phyloP scores from a whole-genome alignment of 37 sponge, comb jelly and placozoan species.

The Agelas oroides region DNA sequence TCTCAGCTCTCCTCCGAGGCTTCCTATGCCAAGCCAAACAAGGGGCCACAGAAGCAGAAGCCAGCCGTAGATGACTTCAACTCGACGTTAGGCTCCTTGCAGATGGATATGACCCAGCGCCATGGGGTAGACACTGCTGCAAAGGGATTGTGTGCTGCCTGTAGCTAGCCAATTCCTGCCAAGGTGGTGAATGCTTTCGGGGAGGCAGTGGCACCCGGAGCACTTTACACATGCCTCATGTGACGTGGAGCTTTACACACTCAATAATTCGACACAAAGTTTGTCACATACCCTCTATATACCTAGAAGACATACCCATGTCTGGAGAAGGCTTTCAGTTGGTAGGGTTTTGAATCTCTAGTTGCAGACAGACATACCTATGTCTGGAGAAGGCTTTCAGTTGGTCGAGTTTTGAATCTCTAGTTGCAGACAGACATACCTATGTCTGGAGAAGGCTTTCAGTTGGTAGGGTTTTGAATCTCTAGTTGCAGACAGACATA shows the following conservation, averaged over 20 bases:
- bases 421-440: too few species aligned
- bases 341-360: too few species aligned
- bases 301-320: too few species aligned
- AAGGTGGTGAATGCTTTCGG: conserved; percentile 91
- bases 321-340: too few species aligned
- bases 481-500: too few species aligned
- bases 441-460: too few species aligned
- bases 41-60: conserved; percentile 22
- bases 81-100: conserved; percentile 83
- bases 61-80: conserved; percentile 66
- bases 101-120: conserved; percentile 63
- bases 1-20: neutral
- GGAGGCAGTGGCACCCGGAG: conserved; percentile 94
- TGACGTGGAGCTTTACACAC: conserved; percentile 74
- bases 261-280: too few species aligned
- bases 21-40: neutral
- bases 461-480: too few species aligned
- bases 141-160: conserved; percentile 92
- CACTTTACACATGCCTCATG: conserved; percentile 94
- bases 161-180: conserved; percentile 90
- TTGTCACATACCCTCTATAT: too few species aligned
- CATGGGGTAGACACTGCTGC: conserved; percentile 79
- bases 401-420: too few species aligned
- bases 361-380: too few species aligned
- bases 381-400: too few species aligned